A percentile compares a stretch with the other conserved stretches of the same genome.
phyloP scores from a whole-genome alignment of 2,797 vertebrate species.

The Enteromius treurensis region DNA sequence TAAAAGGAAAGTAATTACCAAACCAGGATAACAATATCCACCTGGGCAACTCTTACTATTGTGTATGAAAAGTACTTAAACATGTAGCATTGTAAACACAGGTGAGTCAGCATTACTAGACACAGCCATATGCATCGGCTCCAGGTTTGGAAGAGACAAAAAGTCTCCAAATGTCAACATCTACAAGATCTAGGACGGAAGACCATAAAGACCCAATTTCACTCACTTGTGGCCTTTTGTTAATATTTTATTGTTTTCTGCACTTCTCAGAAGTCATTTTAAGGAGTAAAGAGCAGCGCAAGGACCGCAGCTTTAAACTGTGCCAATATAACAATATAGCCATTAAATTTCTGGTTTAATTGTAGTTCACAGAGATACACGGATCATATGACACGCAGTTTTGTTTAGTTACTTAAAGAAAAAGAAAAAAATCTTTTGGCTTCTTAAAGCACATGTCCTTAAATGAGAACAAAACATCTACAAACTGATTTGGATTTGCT shows the following conservation, averaged over 20 bases:
- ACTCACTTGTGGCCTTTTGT: conserved; percentile 69
- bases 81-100: conserved; percentile 82
- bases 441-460: conserved; percentile 56
- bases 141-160: conserved; percentile 68
- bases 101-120: conserved; percentile 70
- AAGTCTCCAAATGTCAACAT: conserved; percentile 70
- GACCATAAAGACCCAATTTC: conserved; percentile 75
- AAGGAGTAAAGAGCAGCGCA: conserved; percentile 71
- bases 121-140: conserved; percentile 66
- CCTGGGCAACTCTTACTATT: conserved; percentile 71
- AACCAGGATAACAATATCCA: conserved; percentile 71
- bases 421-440: conserved; percentile 32
- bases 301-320: conserved; percentile 48
- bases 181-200: conserved; percentile 82
- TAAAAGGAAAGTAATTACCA: conserved; percentile 72
- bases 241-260: conserved; percentile 68
- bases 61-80: conserved; percentile 75
- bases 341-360: conserved; percentile 65
- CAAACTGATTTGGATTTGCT: conserved; percentile 42
- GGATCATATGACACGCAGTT: conserved; percentile 70
- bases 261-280: conserved; percentile 84
- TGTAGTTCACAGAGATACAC: conserved; percentile 67
- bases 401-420: conserved; percentile 67
- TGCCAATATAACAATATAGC: conserved; percentile 76
- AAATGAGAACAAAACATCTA: conserved; percentile 62